Conservation (phyloP, 1,140 invertebrate genomes). For the Oreohelix idahoensis region DNA sequence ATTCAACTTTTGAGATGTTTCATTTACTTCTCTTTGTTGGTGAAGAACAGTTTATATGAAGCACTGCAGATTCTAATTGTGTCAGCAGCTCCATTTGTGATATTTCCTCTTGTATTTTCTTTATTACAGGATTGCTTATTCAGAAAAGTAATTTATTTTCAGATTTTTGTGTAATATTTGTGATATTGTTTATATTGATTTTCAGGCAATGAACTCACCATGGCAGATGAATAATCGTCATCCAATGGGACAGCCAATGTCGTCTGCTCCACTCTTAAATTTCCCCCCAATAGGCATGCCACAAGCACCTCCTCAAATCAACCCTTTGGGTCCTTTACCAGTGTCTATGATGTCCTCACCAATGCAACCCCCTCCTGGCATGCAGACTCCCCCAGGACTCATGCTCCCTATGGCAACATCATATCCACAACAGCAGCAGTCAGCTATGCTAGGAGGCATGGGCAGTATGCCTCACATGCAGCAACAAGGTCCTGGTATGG, state of each 20-base stretch:
- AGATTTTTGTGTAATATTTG: no score
- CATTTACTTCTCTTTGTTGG: no score
- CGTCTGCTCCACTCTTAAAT: not conserved
- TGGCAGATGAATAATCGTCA: constrained; percentile 48
- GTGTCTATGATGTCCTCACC: constrained; percentile 22
- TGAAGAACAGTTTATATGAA: no score
- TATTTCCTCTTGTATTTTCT: no score
- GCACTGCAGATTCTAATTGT: no score
- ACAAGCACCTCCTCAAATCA: constrained; percentile 33
- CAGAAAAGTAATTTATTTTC: no score
- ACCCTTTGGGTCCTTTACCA: constrained; percentile 12
- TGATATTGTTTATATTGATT: not conserved
- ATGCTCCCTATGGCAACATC: not conserved
- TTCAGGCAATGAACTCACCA: constrained; percentile 59
- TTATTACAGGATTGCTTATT: no score
- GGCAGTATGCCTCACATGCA: constrained; percentile 35
- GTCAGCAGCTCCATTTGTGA: no score
- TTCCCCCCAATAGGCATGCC: constrained; percentile 35
- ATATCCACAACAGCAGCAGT: constrained; percentile 17
- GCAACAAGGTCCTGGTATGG: constrained; percentile 33
- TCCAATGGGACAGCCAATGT: constrained; percentile 32
- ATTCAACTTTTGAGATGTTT: no score
- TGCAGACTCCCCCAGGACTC: constrained; percentile 30
- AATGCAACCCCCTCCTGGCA: constrained; percentile 28
- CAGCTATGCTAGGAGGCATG: constrained; percentile 36